Evolutionary conservation across 2,113 vertebrate species (phyloP).

Genomic region (Pachypanchax playfairii): DNA sequence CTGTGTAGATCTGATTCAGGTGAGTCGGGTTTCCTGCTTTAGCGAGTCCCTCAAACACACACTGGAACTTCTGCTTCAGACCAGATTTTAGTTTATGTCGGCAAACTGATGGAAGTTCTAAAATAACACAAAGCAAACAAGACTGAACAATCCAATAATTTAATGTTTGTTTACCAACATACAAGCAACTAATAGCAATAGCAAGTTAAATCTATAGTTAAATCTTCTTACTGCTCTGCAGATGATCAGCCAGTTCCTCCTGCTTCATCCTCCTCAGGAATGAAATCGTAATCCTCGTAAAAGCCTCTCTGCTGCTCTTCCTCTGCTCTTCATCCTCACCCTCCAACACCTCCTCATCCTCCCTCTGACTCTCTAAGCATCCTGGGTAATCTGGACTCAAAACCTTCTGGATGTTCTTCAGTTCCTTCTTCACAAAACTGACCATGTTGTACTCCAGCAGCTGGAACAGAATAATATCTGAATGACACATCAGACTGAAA

Average conservation of each 20-base stretch:
- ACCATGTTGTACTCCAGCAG: neutral
- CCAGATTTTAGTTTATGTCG: neutral
- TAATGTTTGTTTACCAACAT: too few relatives aligned
- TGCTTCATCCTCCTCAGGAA: conserved; percentile 9
- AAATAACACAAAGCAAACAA: neutral
- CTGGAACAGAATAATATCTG: neutral
- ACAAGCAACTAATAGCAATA: too few relatives aligned
- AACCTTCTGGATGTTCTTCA: neutral
- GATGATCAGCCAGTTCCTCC: neutral
- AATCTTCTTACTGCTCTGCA: conserved; percentile 5
- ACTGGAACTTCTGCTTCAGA: conserved; percentile 5
- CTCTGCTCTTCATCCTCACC: neutral
- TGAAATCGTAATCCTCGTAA: neutral
- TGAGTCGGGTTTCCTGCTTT: neutral
- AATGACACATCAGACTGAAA: neutral
- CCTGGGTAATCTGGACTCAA: neutral
- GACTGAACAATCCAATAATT: neutral
- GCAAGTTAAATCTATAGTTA: neutral
- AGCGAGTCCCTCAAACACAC: conserved; percentile 17
- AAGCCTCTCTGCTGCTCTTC: neutral
- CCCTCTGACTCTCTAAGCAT: neutral
- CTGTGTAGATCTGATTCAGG: conserved; percentile 54
- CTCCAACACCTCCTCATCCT: neutral
- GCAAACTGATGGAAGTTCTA: neutral
- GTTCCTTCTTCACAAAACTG: neutral